Percentiles rank a stretch among this genome's conserved stretches.
phyloP scores from a whole-genome alignment of 2,113 vertebrate species.

The Prochilodus magdalenae region DNA sequence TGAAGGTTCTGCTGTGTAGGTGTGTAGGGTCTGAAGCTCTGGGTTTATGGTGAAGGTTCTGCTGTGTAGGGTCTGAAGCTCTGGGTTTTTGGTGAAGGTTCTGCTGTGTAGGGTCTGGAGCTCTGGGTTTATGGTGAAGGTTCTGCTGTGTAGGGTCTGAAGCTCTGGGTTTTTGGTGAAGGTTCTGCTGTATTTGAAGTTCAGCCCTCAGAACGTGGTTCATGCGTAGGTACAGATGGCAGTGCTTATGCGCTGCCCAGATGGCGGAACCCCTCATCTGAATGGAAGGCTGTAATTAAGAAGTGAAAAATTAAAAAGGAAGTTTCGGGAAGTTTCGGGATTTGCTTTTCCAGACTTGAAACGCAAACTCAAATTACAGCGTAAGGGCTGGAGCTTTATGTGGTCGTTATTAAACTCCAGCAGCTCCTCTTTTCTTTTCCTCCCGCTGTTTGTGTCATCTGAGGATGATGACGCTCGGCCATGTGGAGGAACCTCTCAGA shows the following conservation, averaged over 20 bases:
- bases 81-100: no score
- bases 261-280: slow-evolving; percentile 97
- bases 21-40: no score
- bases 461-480: no score
- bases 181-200: no score
- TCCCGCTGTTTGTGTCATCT: background rate
- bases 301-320: slow-evolving; percentile 94
- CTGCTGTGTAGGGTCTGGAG: no score
- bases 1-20: no score
- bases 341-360: slow-evolving; percentile 79
- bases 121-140: no score
- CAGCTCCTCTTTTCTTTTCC: slow-evolving; percentile 52
- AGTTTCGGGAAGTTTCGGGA: slow-evolving; percentile 77
- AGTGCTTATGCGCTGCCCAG: slow-evolving; percentile 91
- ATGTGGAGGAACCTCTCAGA: no score
- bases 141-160: no score
- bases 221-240: slow-evolving; percentile 93
- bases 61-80: no score
- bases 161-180: no score
- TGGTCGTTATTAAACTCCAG: slow-evolving; percentile 75
- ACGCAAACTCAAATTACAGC: slow-evolving; percentile 77
- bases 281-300: slow-evolving; percentile 97
- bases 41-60: no score
- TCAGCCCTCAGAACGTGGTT: slow-evolving; percentile 63
- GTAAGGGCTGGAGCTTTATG: slow-evolving; percentile 65